A percentile compares a stretch with the other conserved stretches of the same genome.
Conservation (phyloP, 2,888 invertebrate species). For the Formica aserva region DNA sequence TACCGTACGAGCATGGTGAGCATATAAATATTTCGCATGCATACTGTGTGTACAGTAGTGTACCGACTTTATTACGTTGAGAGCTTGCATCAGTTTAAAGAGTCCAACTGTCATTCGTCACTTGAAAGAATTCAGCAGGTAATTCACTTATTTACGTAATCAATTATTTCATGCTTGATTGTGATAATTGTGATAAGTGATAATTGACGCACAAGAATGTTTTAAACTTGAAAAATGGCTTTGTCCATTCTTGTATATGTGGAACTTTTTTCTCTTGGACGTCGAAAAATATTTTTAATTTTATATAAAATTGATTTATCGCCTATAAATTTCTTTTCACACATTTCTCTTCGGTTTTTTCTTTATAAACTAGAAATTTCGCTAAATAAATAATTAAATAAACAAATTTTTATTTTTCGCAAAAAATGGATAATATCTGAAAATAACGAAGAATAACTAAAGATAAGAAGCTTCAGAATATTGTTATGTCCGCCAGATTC, state of each 20-base stretch:
- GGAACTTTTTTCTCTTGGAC: not conserved
- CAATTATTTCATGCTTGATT: not conserved
- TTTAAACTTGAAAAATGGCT: not conserved
- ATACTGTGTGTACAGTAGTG: not conserved
- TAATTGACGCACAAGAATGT: not conserved
- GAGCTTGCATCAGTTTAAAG: not conserved
- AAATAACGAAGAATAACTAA: not conserved
- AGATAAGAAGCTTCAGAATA: conserved; percentile 7
- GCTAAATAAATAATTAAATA: not conserved
- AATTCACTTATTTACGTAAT: not conserved
- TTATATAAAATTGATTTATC: not conserved
- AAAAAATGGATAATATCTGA: not conserved
- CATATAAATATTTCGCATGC: conserved; percentile 28
- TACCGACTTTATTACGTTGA: not conserved
- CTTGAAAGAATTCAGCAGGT: not conserved
- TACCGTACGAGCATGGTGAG: conserved; percentile 11
- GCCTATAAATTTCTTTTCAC: not conserved
- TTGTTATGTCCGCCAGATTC: not conserved
- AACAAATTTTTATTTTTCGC: not conserved
- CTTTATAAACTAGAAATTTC: not conserved
- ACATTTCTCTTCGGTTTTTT: not conserved
- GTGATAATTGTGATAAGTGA: not conserved
- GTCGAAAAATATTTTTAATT: not conserved
- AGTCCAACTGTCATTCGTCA: not conserved
- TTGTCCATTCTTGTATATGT: not conserved